These are phyloP conservation scores for Matsumurasca onukii DNA, from an alignment of 1,140 invertebrate species.

Conservation along the genomic window DNA sequence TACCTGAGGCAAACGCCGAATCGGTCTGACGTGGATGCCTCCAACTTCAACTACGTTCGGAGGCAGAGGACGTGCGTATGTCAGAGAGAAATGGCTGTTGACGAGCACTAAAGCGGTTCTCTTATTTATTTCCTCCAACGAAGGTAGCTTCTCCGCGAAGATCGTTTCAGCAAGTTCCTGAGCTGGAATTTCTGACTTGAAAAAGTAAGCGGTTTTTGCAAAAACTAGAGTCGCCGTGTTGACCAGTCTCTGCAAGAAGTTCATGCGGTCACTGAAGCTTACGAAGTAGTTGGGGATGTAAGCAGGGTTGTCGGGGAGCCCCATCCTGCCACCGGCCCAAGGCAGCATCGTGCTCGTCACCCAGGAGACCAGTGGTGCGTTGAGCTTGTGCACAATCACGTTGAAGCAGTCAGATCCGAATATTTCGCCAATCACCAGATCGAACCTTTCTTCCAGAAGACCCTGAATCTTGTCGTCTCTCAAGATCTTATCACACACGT, in stretches of 20 bases:
- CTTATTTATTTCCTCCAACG: conserved; percentile 46
- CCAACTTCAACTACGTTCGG: conserved; percentile 65
- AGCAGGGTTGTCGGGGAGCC: conserved; percentile 25
- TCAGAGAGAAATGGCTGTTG: conserved; percentile 48
- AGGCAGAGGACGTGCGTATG: conserved; percentile 55
- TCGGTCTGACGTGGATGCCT: conserved; percentile 51
- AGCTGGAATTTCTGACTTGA: conserved; percentile 17
- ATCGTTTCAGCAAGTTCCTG: conserved; percentile 53
- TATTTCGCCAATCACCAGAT: conserved; percentile 44
- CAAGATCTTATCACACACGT: background rate
- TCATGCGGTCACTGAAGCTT: conserved; percentile 29
- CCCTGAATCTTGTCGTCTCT: conserved; percentile 52
- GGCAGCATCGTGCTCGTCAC: conserved; percentile 57
- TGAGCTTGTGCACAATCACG: conserved; percentile 45
- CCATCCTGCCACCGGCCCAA: conserved; percentile 54
- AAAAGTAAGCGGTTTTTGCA: conserved; percentile 6
- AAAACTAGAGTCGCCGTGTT: conserved; percentile 30
- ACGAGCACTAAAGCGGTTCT: conserved; percentile 40
- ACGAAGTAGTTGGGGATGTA: conserved; percentile 34
- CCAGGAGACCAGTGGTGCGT: conserved; percentile 59
- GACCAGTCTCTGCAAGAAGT: conserved; percentile 13
- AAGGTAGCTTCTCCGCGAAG: conserved; percentile 47
- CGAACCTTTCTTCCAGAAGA: conserved; percentile 43
- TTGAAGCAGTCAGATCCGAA: conserved; percentile 41
- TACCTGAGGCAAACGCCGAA: conserved; percentile 43